A percentile compares a stretch with the other conserved stretches of the same genome.
Conservation (phyloP, 2,888 invertebrate genomes). For the Sicus ferrugineus region DNA sequence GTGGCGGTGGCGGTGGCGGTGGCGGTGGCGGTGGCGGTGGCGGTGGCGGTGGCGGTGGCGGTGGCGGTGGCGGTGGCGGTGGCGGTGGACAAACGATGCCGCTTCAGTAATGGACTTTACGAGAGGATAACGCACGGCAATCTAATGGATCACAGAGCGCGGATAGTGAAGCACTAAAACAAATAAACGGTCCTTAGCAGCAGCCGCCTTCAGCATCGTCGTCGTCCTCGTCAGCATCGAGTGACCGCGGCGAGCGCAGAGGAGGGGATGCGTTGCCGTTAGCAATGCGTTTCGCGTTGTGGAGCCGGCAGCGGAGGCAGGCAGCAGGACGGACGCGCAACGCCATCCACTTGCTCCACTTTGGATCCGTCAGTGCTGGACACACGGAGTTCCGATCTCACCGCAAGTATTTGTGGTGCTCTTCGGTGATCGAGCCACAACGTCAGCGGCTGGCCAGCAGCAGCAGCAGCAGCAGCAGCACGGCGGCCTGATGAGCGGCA, state of each 20-base stretch:
- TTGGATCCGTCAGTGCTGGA: constrained; percentile 29
- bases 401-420: not conserved
- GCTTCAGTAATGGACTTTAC: constrained; percentile 31
- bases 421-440: not conserved
- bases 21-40: not conserved
- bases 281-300: constrained; percentile 9
- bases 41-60: not conserved
- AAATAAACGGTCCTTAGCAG: constrained; percentile 29
- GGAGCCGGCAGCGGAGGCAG: constrained; percentile 1
- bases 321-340: not conserved
- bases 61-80: not conserved
- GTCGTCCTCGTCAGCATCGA: not conserved
- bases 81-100: no score
- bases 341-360: constrained; percentile 24
- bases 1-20: not conserved
- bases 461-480: not conserved
- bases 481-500: not conserved
- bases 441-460: not conserved
- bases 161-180: constrained; percentile 31
- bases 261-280: constrained; percentile 20
- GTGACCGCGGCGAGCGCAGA: not conserved
- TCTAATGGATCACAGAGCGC: constrained; percentile 24
- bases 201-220: constrained; percentile 17
- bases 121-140: constrained; percentile 29
- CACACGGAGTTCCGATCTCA: constrained; percentile 21